Evolutionary conservation across 2,888 invertebrate species (phyloP).

Genomic region (Pachymerium ferrugineum): DNA sequence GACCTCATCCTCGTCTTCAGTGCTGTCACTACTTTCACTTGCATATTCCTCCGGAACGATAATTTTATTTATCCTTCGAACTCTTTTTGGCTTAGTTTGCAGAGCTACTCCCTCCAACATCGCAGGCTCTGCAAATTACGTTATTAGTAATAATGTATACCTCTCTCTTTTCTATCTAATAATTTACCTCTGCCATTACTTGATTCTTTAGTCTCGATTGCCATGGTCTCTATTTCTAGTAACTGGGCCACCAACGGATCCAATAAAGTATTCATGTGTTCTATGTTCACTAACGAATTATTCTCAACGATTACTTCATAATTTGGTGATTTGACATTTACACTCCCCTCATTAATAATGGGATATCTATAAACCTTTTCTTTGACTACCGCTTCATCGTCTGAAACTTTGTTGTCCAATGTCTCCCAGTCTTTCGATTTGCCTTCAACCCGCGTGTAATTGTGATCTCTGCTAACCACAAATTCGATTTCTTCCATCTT

Average conservation of each 20-base stretch:
- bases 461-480: conserved; percentile 30
- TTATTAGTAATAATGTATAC: too few relatives aligned
- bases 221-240: neutral
- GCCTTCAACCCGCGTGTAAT: conserved; percentile 28
- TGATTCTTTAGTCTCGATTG: neutral
- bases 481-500: neutral
- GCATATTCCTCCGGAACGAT: conserved; percentile 31
- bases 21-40: conserved; percentile 17
- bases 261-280: neutral
- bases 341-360: neutral
- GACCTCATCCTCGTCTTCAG: neutral
- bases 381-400: conserved; percentile 40
- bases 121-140: neutral
- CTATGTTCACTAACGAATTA: neutral
- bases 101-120: neutral
- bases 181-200: too few relatives aligned
- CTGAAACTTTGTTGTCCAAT: conserved; percentile 33
- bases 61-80: conserved; percentile 28
- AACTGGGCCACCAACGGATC: neutral
- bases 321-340: neutral
- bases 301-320: neutral
- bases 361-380: neutral
- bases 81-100: conserved; percentile 11
- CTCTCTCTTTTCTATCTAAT: too few relatives aligned
- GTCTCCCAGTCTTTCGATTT: conserved; percentile 29